phyloP scores from a whole-genome alignment of 2,113 vertebrate species.

The Varanus salvator region DNA sequence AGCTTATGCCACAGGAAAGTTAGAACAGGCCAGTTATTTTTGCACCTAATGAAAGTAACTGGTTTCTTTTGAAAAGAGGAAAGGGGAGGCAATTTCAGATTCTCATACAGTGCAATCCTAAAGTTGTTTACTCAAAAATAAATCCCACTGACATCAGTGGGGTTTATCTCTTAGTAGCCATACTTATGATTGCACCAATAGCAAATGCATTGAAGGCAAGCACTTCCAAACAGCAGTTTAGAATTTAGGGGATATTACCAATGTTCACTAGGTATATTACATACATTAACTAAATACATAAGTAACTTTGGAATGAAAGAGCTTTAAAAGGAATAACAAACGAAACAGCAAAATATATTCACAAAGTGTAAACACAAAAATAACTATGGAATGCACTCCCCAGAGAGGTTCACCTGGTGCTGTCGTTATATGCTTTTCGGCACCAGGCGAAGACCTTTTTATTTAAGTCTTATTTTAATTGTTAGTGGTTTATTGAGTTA shows the following conservation, averaged over 20 bases:
- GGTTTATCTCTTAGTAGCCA: not conserved
- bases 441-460: too few relatives aligned
- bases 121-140: not conserved
- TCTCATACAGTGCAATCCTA: not conserved
- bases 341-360: not conserved
- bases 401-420: too few relatives aligned
- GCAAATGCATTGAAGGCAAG: not conserved
- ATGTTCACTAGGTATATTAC: not conserved
- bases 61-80: slow-evolving; percentile 29
- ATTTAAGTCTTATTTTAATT: too few relatives aligned
- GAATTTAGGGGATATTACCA: not conserved
- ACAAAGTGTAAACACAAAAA: too few relatives aligned
- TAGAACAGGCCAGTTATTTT: not conserved
- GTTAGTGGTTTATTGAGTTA: too few relatives aligned
- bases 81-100: not conserved
- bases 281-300: not conserved
- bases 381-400: too few relatives aligned
- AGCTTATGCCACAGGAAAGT: slow-evolving; percentile 32
- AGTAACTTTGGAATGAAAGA: not conserved
- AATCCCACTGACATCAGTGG: not conserved
- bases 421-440: too few relatives aligned
- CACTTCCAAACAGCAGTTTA: not conserved
- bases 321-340: not conserved
- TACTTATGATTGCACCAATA: not conserved
- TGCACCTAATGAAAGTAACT: too few relatives aligned